Conservation (phyloP, 2,797 vertebrate species). For the Mormyrops attenuatus region DNA sequence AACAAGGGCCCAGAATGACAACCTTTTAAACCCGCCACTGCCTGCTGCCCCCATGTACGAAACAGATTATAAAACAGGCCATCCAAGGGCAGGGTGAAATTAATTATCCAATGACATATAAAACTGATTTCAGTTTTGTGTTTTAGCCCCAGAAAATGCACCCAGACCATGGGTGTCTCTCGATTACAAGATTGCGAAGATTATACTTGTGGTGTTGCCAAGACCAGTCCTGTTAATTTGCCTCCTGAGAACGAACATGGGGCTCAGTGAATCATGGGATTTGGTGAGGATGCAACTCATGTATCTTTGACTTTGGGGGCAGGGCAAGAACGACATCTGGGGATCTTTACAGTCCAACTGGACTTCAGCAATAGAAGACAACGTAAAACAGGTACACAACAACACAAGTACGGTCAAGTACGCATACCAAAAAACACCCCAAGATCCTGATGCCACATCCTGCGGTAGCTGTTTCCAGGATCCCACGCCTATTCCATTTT, state of each 20-base stretch:
- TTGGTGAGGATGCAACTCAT: neutral
- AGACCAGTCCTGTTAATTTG: neutral
- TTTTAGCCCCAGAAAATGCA: neutral
- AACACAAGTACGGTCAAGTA: neutral
- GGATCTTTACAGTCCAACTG: neutral
- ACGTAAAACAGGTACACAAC: neutral
- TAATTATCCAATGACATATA: neutral
- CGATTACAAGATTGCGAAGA: neutral
- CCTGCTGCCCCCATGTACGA: neutral
- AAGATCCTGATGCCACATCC: neutral
- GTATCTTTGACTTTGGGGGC: neutral
- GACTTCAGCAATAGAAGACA: neutral
- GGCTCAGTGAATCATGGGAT: neutral
- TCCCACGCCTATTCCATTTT: neutral
- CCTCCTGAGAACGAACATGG: neutral
- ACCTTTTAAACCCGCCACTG: neutral
- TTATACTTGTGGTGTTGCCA: neutral
- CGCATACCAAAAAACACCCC: neutral
- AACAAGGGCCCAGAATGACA: neutral
- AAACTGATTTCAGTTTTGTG: neutral
- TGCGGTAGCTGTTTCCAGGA: neutral
- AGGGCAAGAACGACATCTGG: neutral
- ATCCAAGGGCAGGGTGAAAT: neutral
- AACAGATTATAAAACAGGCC: neutral
- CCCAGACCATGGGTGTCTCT: neutral